Conservation (phyloP, 2,888 invertebrate genomes). For the Latrodectus hesperus region DNA sequence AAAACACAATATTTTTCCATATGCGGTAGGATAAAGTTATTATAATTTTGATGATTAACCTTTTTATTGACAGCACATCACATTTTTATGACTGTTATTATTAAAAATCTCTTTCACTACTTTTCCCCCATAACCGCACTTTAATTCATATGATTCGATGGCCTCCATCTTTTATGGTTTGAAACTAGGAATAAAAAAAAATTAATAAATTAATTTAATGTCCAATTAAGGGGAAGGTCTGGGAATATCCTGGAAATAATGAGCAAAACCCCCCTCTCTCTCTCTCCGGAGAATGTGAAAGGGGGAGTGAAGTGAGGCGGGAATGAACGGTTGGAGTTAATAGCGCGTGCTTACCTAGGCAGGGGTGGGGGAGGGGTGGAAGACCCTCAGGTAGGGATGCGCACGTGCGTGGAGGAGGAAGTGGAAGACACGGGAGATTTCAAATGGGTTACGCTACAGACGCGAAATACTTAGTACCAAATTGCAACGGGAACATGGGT, state of each 20-base stretch:
- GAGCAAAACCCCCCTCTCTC: constrained; percentile 9
- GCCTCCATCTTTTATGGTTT: too few relatives aligned
- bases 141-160: too few relatives aligned
- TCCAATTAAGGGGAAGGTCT: too few relatives aligned
- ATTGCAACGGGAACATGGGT: neutral
- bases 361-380: neutral
- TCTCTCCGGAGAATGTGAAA: neutral
- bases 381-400: constrained; percentile 11
- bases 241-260: neutral
- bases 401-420: neutral
- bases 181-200: too few relatives aligned
- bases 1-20: too few relatives aligned
- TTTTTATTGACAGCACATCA: too few relatives aligned
- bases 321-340: constrained; percentile 27
- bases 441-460: constrained; percentile 20
- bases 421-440: constrained; percentile 8
- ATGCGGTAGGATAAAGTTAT: too few relatives aligned
- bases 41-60: too few relatives aligned
- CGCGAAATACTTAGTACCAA: neutral
- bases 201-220: too few relatives aligned
- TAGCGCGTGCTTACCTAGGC: constrained; percentile 50
- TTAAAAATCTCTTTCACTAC: too few relatives aligned
- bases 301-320: neutral
- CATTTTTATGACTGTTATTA: too few relatives aligned
- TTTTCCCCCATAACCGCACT: too few relatives aligned